Base-by-base conservation (phyloP, 2,888 invertebrate species). In the Nymphalis c-album region DNA sequence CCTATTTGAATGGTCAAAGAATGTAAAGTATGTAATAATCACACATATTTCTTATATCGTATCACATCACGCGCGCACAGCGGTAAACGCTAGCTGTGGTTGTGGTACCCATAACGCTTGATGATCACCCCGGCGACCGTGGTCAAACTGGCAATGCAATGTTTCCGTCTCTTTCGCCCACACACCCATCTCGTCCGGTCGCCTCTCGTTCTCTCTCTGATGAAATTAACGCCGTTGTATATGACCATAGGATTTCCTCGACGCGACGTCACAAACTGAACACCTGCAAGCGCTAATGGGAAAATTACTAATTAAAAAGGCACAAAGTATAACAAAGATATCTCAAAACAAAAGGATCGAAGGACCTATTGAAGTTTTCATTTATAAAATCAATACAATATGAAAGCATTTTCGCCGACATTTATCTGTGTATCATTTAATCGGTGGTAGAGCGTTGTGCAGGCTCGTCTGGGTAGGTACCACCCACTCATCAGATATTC, bases 241-340 rank as follows among this genome's bases (percentile, higher is more conserved):
- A 86, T 70, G 58, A 89, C 81, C 87, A 88, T 88, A 10, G 87
- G 87, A 69, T 89, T 89, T 45, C 89, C 89, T 7, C 85, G 84
- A 8, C 86, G 80, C 5, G 88, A 87, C 71, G 79, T 78, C 69
- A 86, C 83, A 72, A 81, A 85, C 7, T 74, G 74, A 26, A 80
- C 72, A 75, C 72, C 86, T 79, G 78, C 63, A 77, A 78, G 70
- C 65, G 50, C 68, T 68, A 50, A 53, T 67, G 18, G 35, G 50
- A 50, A 53, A 16, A 48, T 60, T 35, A 48, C 48, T 2, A 50
- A 47, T 57, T 50, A 62, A 67, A 50, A 53, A 48, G 22, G 40
- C n/a, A 60, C 40, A 50, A 17, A 58, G 5, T n/a, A 20, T 10
- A 6, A 22, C 22, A 53, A 31, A 2, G 8, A 8, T 26, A 22